These are phyloP conservation scores for Balaenoptera acutorostrata DNA, from an alignment of 2,113 vertebrate species.

Conservation along the genomic window DNA sequence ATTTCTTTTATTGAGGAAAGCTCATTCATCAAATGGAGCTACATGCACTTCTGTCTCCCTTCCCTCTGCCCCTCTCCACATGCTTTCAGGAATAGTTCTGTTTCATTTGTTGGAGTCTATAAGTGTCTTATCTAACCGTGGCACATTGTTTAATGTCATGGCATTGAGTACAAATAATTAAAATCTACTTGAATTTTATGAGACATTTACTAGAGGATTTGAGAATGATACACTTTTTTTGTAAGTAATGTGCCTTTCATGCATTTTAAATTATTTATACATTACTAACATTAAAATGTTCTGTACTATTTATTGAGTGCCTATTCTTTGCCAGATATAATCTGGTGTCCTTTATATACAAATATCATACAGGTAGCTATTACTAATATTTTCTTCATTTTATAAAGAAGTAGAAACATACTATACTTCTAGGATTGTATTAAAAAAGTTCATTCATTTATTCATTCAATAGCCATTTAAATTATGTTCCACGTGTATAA, in stretches of 20 bases:
- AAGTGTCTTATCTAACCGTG: neutral
- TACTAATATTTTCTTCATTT: neutral
- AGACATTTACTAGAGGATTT: neutral
- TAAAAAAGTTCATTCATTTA: neutral
- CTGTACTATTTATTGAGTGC: neutral
- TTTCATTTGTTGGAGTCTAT: neutral
- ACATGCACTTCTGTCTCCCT: neutral
- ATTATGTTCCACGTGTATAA: neutral
- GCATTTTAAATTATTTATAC: neutral
- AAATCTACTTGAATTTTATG: neutral
- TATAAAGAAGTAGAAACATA: neutral
- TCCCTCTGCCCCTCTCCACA: neutral
- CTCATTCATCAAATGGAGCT: neutral
- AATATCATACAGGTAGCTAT: neutral
- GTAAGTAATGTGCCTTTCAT: neutral
- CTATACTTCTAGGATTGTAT: neutral
- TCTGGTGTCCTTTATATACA: neutral
- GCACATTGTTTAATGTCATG: neutral
- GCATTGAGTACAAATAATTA: neutral
- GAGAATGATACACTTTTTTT: neutral
- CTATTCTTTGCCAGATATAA: neutral
- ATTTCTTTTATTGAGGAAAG: neutral
- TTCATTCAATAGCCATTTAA: neutral
- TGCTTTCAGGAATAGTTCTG: neutral
- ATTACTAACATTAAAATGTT: neutral